Evolutionary conservation across 2,888 invertebrate genomes (phyloP).

Genomic region (Pterostichus madidus): DNA sequence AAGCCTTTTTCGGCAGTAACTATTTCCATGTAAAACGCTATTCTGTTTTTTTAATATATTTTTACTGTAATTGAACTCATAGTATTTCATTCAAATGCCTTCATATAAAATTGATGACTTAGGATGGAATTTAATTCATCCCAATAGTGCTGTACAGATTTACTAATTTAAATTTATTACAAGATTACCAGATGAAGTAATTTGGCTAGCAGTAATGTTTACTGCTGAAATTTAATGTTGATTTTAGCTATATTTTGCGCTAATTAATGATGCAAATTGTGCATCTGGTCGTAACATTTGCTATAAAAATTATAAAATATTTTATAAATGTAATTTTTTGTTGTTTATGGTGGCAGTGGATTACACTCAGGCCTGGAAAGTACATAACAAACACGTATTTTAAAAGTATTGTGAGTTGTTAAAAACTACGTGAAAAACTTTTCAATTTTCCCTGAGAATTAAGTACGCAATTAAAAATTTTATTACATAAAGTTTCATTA

Average conservation of each 20-base stretch:
- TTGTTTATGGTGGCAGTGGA: constrained; percentile 22
- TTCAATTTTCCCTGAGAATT: constrained; percentile 50
- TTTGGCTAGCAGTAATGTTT: background rate
- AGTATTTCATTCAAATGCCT: too few relatives aligned
- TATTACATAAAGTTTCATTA: constrained; percentile 52
- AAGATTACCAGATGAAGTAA: too few relatives aligned
- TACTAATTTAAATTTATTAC: too few relatives aligned
- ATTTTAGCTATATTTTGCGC: background rate
- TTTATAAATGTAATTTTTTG: constrained; percentile 9
- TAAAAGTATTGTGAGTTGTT: constrained; percentile 47
- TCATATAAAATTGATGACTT: too few relatives aligned
- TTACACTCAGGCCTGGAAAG: constrained; percentile 17
- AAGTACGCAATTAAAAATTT: constrained; percentile 55
- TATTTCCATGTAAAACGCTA: too few relatives aligned
- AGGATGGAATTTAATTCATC: too few relatives aligned
- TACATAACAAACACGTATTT: constrained; percentile 33
- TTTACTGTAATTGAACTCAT: too few relatives aligned
- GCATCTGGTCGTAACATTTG: background rate
- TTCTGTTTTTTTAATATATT: too few relatives aligned
- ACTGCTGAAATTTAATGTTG: background rate
- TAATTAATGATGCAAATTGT: constrained; percentile 26
- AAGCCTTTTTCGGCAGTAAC: too few relatives aligned
- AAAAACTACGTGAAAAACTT: constrained; percentile 49
- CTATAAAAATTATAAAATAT: constrained; percentile 27
- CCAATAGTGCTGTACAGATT: too few relatives aligned